Base-by-base conservation (phyloP, 2,888 invertebrate genomes). In the Tetrapedia diversipes region DNA sequence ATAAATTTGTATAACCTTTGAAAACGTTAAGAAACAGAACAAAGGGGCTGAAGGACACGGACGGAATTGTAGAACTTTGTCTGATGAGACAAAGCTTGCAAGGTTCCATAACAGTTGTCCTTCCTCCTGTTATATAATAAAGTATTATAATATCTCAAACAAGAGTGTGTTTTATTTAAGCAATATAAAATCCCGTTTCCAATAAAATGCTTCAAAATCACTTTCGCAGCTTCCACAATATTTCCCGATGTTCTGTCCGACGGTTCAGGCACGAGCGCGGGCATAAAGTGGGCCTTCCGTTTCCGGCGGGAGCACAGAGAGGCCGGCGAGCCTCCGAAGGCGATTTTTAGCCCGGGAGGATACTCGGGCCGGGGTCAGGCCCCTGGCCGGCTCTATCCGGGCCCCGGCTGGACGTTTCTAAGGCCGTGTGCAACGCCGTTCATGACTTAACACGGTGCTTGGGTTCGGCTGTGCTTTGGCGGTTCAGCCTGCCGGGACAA, bases 401-500 rank as follows among this genome's bases (percentile, higher is more conserved):
- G 49, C 27, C 19, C 32, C 41, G 32, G 34, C 51, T 45, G 49
- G 57, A 60, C 71, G 77, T 64, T 64, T 76, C 77, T 77, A 68
- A 77, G 61, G 29, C 61, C 54, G 67, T 47, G 80, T 73, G 79
- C 73, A 80, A 78, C 73, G 77, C 75, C 63, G 80, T 79, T 81
- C 84, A 84, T 79, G 84, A 84, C 81, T 85, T 84, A 83, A 79
- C 84, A 79, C 84, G 82, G 79, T 81, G 75, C 70, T 65, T 77
- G 75, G 77, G 78, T 79, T 72, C 81, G 83, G 79, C 77, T 77
- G 80, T 83, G 84, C 85, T 86, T 86, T 80, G 79, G 84, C 84
- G 82, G 87, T 82, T 81, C 82, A 86, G 85, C 83, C 84, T 86
- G 87, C 85, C 85, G 82, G 86, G 87, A 89, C 90, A 90, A 90